A percentile compares a stretch with the other conserved stretches of the same genome.
These are phyloP conservation scores for Halcyon senegalensis DNA, from an alignment of 2,113 vertebrate species.

Conservation along the genomic window DNA sequence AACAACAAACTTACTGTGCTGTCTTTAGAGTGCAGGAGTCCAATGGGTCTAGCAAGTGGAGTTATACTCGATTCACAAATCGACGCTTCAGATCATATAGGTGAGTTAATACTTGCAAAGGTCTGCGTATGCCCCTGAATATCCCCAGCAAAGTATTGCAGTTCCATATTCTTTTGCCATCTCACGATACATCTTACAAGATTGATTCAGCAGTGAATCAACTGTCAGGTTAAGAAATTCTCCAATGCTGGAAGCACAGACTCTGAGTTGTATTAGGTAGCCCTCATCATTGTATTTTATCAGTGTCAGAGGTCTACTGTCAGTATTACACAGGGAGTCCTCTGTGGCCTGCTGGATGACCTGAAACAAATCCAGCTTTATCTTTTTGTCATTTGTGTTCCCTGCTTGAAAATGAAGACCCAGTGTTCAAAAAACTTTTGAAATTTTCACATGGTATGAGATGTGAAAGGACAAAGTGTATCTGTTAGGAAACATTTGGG, in stretches of 20 bases:
- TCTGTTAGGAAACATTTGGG: not conserved
- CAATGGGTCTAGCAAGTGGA: conserved; percentile 86
- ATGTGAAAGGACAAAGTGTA: not conserved
- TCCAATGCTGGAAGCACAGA: not conserved
- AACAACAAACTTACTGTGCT: not conserved
- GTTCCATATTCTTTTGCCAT: not conserved
- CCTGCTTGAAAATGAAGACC: not conserved
- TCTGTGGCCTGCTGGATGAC: not conserved
- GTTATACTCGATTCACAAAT: conserved; percentile 85
- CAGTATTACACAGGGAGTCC: not conserved
- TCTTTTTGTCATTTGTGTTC: not conserved
- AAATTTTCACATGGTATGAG: not conserved
- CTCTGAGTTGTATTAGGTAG: not conserved
- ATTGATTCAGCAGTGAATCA: not conserved
- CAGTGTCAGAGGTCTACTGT: not conserved
- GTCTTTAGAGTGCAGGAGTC: conserved; percentile 82
- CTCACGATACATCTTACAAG: not conserved
- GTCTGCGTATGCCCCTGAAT: not conserved
- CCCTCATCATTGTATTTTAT: not conserved
- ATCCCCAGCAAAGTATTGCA: not conserved
- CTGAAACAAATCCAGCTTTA: not conserved
- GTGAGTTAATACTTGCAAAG: conserved; percentile 69
- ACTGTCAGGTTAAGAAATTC: not conserved
- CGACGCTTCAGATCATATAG: conserved; percentile 76
- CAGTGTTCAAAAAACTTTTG: not conserved